Evolutionary conservation across 2,888 invertebrate species (phyloP).

Genomic region (Alentia gelatinosa): DNA sequence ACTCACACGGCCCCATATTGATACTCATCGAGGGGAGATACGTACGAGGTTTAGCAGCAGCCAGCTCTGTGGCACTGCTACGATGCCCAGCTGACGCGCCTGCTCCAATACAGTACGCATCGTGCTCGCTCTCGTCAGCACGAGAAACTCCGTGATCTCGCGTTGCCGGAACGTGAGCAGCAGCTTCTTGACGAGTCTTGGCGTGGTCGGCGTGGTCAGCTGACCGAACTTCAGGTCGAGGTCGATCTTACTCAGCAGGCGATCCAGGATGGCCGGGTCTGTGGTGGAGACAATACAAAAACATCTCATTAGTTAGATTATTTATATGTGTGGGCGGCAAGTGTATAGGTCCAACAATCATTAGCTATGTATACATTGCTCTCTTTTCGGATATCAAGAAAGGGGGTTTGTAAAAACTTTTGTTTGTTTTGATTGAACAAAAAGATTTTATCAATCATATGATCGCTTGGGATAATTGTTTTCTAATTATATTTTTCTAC

Average conservation of each 20-base stretch:
- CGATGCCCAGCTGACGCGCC: conserved; percentile 41
- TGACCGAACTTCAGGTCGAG: conserved; percentile 34
- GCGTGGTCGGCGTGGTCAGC: neutral
- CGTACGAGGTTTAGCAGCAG: conserved; percentile 46
- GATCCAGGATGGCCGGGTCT: conserved; percentile 21
- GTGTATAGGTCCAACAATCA: no score
- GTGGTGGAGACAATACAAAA: neutral
- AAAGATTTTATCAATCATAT: no score
- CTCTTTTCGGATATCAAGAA: no score
- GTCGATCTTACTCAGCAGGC: neutral
- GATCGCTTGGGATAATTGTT: no score
- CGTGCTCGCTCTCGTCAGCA: neutral
- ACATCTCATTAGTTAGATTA: neutral
- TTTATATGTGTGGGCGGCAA: neutral
- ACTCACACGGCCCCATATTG: no score
- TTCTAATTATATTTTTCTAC: no score
- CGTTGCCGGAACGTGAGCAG: conserved; percentile 23
- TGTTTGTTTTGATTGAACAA: no score
- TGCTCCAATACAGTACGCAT: neutral
- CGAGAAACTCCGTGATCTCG: conserved; percentile 18
- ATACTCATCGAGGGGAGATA: no score
- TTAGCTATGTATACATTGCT: no score
- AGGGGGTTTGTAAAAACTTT: no score
- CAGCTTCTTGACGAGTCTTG: neutral
- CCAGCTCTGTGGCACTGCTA: conserved; percentile 39